Evolutionary conservation across 2,797 vertebrate species (phyloP).

Genomic region (Leptodactylus fallax): DNA sequence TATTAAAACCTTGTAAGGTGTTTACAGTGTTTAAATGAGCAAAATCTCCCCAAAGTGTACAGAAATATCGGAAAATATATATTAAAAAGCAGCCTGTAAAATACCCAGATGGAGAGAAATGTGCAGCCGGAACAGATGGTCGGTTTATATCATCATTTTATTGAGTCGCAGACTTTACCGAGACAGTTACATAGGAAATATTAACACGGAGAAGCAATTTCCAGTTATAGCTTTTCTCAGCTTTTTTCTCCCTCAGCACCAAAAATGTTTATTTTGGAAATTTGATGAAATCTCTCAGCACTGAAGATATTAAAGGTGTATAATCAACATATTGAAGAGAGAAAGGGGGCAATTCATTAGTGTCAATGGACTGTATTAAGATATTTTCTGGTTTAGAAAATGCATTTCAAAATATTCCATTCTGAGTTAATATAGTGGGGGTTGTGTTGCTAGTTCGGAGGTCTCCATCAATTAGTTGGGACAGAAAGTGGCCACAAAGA

Average conservation of each 20-base stretch:
- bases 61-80: constrained; percentile 58
- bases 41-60: constrained; percentile 53
- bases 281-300: constrained; percentile 51
- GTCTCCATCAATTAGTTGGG: no score
- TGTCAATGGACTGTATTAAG: no score
- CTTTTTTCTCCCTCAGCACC: constrained; percentile 59
- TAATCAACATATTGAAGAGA: background rate
- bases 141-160: constrained; percentile 62
- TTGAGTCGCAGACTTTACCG: constrained; percentile 60
- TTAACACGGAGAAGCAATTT: constrained; percentile 62
- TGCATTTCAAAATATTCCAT: no score
- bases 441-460: no score
- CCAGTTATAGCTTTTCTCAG: constrained; percentile 61
- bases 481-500: no score
- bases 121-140: constrained; percentile 59
- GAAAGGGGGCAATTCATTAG: background rate
- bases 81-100: constrained; percentile 61
- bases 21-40: constrained; percentile 57
- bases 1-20: constrained; percentile 51
- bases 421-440: no score
- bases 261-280: constrained; percentile 64
- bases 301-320: constrained; percentile 44
- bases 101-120: constrained; percentile 62
- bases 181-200: constrained; percentile 63
- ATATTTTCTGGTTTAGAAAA: background rate